phyloP scores from a whole-genome alignment of 2,113 vertebrate genomes.

The Toxotes jaculatrix region DNA sequence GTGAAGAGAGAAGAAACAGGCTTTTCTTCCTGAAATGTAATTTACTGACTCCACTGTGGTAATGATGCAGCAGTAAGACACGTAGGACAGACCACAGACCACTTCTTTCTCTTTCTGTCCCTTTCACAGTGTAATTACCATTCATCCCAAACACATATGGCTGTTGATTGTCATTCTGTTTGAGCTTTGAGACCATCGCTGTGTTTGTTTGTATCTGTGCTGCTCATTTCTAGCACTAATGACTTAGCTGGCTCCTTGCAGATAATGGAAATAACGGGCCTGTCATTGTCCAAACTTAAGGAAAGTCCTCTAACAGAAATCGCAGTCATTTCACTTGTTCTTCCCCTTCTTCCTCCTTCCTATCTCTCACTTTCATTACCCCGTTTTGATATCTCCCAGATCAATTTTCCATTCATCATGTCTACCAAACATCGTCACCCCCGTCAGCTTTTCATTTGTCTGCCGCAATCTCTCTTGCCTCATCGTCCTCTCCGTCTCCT shows the following conservation, averaged over 20 bases:
- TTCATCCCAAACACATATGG: constrained; percentile 42
- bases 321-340: neutral
- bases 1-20: neutral
- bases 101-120: constrained; percentile 21
- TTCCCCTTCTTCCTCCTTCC: neutral
- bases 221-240: constrained; percentile 62
- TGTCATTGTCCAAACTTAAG: constrained; percentile 35
- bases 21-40: constrained; percentile 4
- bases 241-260: constrained; percentile 56
- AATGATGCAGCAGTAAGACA: constrained; percentile 27
- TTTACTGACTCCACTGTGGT: constrained; percentile 12
- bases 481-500: constrained; percentile 3
- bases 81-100: constrained; percentile 26
- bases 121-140: constrained; percentile 48
- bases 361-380: constrained; percentile 13
- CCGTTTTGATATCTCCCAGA: constrained; percentile 13
- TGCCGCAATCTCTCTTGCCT: neutral
- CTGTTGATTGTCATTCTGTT: constrained; percentile 60
- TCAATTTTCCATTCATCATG: constrained; percentile 25
- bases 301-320: constrained; percentile 11
- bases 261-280: constrained; percentile 57
- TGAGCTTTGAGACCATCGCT: constrained; percentile 33
- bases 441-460: constrained; percentile 30
- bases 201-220: constrained; percentile 59
- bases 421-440: neutral